phyloP scores from a whole-genome alignment of 1,140 invertebrate species.

The Sarcophaga peregrina region DNA sequence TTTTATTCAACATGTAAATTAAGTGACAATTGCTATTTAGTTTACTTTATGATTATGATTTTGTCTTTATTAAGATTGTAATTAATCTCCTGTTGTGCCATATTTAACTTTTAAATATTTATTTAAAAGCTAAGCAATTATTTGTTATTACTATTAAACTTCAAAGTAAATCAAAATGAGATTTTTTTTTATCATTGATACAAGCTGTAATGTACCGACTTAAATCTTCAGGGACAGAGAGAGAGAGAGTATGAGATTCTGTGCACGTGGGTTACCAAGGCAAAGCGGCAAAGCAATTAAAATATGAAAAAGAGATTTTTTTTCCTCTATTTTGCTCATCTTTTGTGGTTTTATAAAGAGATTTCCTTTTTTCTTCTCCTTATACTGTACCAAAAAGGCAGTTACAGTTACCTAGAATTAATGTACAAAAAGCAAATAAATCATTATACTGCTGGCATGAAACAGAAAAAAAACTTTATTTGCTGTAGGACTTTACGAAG shows the following conservation, averaged over 20 bases:
- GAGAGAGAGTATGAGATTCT: too few relatives aligned
- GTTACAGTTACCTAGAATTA: background rate
- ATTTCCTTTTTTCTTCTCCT: too few relatives aligned
- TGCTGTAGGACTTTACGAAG: background rate
- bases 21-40: too few relatives aligned
- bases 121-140: slow-evolving; percentile 4
- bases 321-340: too few relatives aligned
- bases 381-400: background rate
- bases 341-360: too few relatives aligned
- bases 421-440: slow-evolving; percentile 2
- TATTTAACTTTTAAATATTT: background rate
- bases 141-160: slow-evolving; percentile 17
- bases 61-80: background rate
- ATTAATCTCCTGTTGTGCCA: background rate
- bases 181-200: background rate
- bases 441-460: background rate
- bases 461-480: background rate
- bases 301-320: too few relatives aligned
- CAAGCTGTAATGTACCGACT: too few relatives aligned
- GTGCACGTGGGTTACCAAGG: too few relatives aligned
- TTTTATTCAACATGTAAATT: too few relatives aligned
- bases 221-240: too few relatives aligned
- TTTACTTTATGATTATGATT: background rate
- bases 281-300: too few relatives aligned
- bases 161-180: slow-evolving; percentile 4